Evolutionary conservation across 1,140 invertebrate genomes (phyloP), one percentile per base, ranked within the genome.

Genomic region (Nasonia longicornis): DNA sequence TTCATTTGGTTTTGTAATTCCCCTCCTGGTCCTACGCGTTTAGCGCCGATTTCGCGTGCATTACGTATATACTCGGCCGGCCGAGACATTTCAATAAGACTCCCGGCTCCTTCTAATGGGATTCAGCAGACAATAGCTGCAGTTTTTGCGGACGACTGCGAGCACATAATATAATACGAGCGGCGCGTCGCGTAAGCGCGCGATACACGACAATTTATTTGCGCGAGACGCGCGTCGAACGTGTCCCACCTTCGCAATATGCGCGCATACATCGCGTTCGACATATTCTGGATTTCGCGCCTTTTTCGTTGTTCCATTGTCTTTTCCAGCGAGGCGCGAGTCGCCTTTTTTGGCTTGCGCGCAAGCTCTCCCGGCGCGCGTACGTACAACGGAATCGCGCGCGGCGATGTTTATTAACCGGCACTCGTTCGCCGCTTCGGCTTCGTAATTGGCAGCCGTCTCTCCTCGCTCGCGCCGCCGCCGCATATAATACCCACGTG

Each of bases 241-340:
- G 85, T 87, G 86, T 79, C 83, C 84, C 84, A 87, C 85, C 85
- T 87, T 86, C 84, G 83, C 85, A 86, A 87, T 87, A 77, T 22
- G 45, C 22, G 22, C n/a, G 66, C 58, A n/a, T 20, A 58, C 52
- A 58, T 58, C 45, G 69, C 69, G 77, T 67, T 75, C 48, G 66
- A 52, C 48, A 70, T 84, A 83, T 85, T 84, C 83, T 83, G 80
- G 83, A 84, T 85, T 86, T 86, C 86, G 86, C 85, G 84, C 86
- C 86, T 87, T 87, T 87, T 87, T 86, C 78, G 85, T 86, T 86
- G 75, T 82, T 72, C 85, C 82, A 86, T 86, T 87, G 85, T 86
- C 85, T 86, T 79, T 84, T 83, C 73, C 35, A 77, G 67, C 16
- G 45, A 22, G 72, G 80, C 58, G 66, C 79, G 35, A 79, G 78